Evolutionary conservation across 2,888 invertebrate species (phyloP).

Genomic region (Volucella bombylans): DNA sequence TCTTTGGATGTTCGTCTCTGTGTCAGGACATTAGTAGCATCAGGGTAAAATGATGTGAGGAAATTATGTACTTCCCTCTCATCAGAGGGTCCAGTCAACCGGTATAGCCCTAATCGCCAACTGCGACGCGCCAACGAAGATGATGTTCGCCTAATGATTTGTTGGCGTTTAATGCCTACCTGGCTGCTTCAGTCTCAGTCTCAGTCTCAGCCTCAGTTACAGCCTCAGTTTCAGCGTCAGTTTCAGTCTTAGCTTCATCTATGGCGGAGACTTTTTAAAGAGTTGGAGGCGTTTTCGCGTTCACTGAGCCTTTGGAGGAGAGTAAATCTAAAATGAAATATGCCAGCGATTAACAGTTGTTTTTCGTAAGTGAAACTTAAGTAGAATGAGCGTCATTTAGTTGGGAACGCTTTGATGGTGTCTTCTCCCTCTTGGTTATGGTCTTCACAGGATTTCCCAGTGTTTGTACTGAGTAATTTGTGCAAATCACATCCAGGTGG

Average conservation of each 20-base stretch:
- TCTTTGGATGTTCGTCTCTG: not conserved
- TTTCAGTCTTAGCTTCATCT: not conserved
- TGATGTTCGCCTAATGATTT: conserved; percentile 71
- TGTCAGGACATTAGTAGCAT: conserved; percentile 49
- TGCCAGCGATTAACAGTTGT: conserved; percentile 73
- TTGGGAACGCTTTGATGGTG: conserved; percentile 53
- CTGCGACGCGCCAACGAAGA: conserved; percentile 39
- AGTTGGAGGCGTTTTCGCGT: conserved; percentile 71
- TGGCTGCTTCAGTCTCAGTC: not conserved
- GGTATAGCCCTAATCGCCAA: conserved; percentile 58
- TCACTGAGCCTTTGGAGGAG: conserved; percentile 13
- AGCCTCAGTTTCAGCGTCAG: not conserved
- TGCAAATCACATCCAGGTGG: conserved; percentile 70
- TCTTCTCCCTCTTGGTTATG: conserved; percentile 3
- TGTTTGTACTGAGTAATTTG: conserved; percentile 71
- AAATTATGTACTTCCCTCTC: conserved; percentile 43
- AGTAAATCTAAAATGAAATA: conserved; percentile 74
- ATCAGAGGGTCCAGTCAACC: not conserved
- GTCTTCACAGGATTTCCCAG: conserved; percentile 7
- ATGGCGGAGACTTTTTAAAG: conserved; percentile 2
- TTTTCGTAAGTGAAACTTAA: conserved; percentile 74
- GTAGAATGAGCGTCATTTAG: conserved; percentile 73
- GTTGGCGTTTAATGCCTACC: conserved; percentile 70
- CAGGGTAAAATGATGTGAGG: conserved; percentile 25
- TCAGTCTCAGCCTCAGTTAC: not conserved